Conservation (phyloP, 2,113 vertebrate genomes). For the Isurus oxyrinchus region DNA sequence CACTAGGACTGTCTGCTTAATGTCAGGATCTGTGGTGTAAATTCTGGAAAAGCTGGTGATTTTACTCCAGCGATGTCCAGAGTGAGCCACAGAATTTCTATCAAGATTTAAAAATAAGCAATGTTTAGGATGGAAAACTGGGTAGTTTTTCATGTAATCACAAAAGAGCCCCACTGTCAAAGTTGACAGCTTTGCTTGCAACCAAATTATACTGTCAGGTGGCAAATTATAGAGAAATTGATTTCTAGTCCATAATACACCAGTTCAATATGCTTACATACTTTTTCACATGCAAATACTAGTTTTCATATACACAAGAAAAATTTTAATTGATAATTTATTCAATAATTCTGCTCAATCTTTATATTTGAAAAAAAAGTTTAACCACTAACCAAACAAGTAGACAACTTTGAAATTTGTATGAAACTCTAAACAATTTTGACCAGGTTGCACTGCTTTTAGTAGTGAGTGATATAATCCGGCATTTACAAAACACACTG, state of each 20-base stretch:
- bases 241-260: not conserved
- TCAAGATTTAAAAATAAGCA: not conserved
- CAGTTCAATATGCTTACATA: not conserved
- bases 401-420: not conserved
- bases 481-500: not conserved
- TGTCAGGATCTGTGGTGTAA: not conserved
- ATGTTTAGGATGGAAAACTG: not conserved
- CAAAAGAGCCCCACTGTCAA: not conserved
- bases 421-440: not conserved
- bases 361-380: not conserved
- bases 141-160: not conserved
- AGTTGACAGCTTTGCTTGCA: not conserved
- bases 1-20: not conserved
- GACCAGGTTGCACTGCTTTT: not conserved
- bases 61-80: not conserved
- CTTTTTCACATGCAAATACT: not conserved
- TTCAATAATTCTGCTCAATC: not conserved
- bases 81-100: not conserved
- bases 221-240: not conserved
- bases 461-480: not conserved
- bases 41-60: not conserved
- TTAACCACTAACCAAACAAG: not conserved
- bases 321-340: not conserved
- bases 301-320: not conserved
- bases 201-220: not conserved